phyloP scores from a whole-genome alignment of 1,140 invertebrate species.

The Hesperophylax magnus region DNA sequence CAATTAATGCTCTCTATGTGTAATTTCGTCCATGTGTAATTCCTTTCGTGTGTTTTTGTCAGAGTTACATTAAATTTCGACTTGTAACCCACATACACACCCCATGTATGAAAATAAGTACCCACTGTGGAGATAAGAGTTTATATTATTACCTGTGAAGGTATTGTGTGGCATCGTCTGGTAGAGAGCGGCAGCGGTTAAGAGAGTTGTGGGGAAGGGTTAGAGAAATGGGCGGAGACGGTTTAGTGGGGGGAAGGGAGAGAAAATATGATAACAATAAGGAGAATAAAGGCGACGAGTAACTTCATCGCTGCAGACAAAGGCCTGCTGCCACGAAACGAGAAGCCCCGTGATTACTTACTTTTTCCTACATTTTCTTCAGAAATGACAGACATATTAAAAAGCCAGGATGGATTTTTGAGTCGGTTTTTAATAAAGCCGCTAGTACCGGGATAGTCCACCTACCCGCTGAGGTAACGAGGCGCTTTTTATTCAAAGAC shows the following conservation, averaged over 20 bases:
- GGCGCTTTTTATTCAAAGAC: conserved; percentile 30
- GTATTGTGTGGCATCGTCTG: not conserved
- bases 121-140: too few relatives aligned
- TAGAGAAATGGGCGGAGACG: conserved; percentile 4
- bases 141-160: too few relatives aligned
- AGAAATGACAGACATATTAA: conserved; percentile 56
- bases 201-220: not conserved
- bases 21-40: too few relatives aligned
- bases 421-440: conserved; percentile 40
- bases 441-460: not conserved
- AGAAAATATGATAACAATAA: conserved; percentile 57
- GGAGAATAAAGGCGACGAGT: conserved; percentile 44
- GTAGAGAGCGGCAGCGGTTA: not conserved
- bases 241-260: not conserved
- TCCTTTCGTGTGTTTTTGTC: too few relatives aligned
- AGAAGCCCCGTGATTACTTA: conserved; percentile 51
- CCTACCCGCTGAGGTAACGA: conserved; percentile 18
- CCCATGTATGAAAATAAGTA: too few relatives aligned
- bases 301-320: conserved; percentile 54
- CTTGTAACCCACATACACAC: too few relatives aligned
- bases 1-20: too few relatives aligned
- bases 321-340: conserved; percentile 15
- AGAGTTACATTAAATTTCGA: too few relatives aligned
- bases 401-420: conserved; percentile 53
- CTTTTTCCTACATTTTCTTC: conserved; percentile 49